These are phyloP conservation scores for Bubalus kerabau DNA, from an alignment of 2,113 vertebrate genomes.

Conservation along the genomic window DNA sequence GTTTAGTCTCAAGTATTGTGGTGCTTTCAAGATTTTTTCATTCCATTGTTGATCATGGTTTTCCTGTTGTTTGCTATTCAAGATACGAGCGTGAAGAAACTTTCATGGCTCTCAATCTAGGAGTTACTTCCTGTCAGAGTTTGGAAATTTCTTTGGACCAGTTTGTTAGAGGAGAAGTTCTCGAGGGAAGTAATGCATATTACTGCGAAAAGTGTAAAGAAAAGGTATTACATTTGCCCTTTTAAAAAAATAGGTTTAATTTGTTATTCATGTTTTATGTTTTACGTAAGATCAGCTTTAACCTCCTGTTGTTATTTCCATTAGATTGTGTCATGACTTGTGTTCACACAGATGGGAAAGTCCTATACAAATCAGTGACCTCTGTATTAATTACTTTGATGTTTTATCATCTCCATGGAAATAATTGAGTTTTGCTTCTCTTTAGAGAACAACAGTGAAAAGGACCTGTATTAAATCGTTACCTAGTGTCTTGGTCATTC, in stretches of 20 bases:
- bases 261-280: not conserved
- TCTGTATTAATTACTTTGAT: not conserved
- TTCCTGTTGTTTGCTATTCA: constrained; percentile 63
- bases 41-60: not conserved
- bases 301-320: not conserved
- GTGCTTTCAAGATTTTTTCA: not conserved
- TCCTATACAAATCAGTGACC: not conserved
- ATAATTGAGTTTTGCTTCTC: constrained; percentile 62
- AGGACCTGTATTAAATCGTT: constrained; percentile 97
- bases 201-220: constrained; percentile 99
- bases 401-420: constrained; percentile 20
- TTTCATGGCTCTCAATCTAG: constrained; percentile 98
- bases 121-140: constrained; percentile 98
- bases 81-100: constrained; percentile 98
- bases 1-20: not conserved
- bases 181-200: constrained; percentile 99
- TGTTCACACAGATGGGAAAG: not conserved
- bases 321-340: not conserved
- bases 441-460: constrained; percentile 97
- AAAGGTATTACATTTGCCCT: constrained; percentile 83
- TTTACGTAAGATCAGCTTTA: not conserved
- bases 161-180: constrained; percentile 97
- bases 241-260: not conserved
- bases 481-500: constrained; percentile 95
- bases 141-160: constrained; percentile 98